These are phyloP conservation scores for Yponomeuta cagnagella DNA, from an alignment of 2,888 invertebrate genomes.

Conservation along the genomic window DNA sequence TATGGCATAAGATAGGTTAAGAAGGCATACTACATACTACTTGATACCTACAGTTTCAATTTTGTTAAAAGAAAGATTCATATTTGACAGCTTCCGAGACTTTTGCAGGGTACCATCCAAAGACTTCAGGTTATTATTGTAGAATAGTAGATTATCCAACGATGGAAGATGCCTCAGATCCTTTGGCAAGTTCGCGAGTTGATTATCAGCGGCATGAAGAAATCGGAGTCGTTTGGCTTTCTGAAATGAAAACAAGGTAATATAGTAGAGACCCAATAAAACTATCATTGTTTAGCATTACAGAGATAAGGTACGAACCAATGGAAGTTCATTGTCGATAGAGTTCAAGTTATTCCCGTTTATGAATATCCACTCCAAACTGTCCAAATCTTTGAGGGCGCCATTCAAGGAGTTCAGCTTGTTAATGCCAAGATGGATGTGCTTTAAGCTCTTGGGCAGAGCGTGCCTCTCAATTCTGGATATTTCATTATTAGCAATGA, in stretches of 20 bases:
- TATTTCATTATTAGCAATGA: conserved; percentile 85
- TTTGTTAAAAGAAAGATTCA: conserved; percentile 83
- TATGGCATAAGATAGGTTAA: no score
- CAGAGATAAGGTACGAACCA: conserved; percentile 51
- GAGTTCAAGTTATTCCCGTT: conserved; percentile 84
- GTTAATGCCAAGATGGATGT: conserved; percentile 85
- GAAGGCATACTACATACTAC: neutral
- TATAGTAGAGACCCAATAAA: neutral
- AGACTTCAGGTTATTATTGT: conserved; percentile 81
- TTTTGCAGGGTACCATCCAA: conserved; percentile 84
- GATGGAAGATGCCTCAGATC: conserved; percentile 82
- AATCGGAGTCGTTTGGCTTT: conserved; percentile 79
- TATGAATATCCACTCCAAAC: conserved; percentile 86
- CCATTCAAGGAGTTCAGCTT: conserved; percentile 83
- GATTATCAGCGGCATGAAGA: conserved; percentile 85
- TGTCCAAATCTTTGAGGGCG: conserved; percentile 83
- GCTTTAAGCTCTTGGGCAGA: conserved; percentile 80
- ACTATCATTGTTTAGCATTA: neutral
- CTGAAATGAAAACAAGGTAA: conserved; percentile 33
- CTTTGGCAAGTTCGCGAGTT: conserved; percentile 80
- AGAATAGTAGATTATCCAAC: conserved; percentile 82
- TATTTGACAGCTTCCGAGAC: conserved; percentile 78
- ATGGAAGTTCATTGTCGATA: conserved; percentile 85
- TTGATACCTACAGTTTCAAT: conserved; percentile 79
- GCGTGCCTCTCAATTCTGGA: conserved; percentile 82